Evolutionary conservation across 1,140 invertebrate species (phyloP), one percentile per base, ranked within the genome.

Genomic region (Maconellicoccus hirsutus): DNA sequence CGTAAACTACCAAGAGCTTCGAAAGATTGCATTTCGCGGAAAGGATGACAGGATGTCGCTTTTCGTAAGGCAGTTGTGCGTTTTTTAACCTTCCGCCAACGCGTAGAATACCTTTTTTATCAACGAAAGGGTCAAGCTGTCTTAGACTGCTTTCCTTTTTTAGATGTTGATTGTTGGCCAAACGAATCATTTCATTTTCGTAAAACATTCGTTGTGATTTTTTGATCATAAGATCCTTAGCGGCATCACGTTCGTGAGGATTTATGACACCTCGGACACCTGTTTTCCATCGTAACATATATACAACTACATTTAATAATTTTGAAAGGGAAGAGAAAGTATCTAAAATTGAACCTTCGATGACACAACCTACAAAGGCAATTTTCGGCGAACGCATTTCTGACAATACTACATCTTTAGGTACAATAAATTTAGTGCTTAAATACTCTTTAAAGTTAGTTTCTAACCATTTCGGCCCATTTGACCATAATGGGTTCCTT

Each of bases 1-100:
- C 73, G 70, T 77, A 21, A 4, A 76, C 74, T 27, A 79, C 78
- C 6, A 79, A 66, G 16, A 79, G 39, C 72, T 73, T 75, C 73
- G 78, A 78, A 77, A 81, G 8, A 78, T 72, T 59, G 38, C 38
- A 14, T 1, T 72, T 38, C n/a, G 12, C 63, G 1, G 74, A 72
- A 12, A 75, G 39, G 19, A 75, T 70, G 59, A 76, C 74, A 21
- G 72, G 74, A 71, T 75, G 71, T 42, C 73, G 70, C 42, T 70
- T 59, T 42, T 73, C 42, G 70, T 70, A 59, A 23, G 39, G 26
- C n/a, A 63, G 52, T 14, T 23, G 1, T 4, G 74, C 22, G 25
- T 76, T 61, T 10, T 71, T 19, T 38, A 76, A 69, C 10, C 74
- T 63, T 21, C 73, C 72, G 27, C 73, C 73, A 0, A 75, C 73